Conservation (phyloP, 2,797 vertebrate genomes). For the Dendrocincla fuliginosa region DNA sequence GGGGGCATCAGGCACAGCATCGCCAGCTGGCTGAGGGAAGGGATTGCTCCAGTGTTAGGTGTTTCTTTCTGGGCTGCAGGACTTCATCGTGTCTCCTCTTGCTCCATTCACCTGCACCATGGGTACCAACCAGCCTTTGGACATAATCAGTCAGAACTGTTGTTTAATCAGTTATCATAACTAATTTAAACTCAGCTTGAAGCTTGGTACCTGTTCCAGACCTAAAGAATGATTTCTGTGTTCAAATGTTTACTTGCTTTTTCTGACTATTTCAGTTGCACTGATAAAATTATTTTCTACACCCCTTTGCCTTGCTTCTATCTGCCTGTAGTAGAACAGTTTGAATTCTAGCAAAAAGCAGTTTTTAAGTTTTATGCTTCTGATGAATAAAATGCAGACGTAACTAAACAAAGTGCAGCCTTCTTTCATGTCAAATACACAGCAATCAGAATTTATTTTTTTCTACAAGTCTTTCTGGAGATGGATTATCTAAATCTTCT, state of each 20-base stretch:
- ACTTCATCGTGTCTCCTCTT: neutral
- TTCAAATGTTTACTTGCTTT: neutral
- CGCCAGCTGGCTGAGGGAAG: neutral
- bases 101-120: neutral
- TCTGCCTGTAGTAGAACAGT: neutral
- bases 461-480: neutral
- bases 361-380: neutral
- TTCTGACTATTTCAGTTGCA: neutral
- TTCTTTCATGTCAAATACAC: neutral
- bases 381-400: neutral
- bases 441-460: neutral
- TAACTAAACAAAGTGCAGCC: neutral
- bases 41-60: neutral
- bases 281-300: neutral
- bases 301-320: neutral
- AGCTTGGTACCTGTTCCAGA: neutral
- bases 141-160: fast-evolving
- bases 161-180: neutral
- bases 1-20: neutral
- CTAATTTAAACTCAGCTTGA: neutral
- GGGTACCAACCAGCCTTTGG: neutral
- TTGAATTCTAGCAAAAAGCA: neutral
- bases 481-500: neutral
- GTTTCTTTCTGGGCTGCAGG: neutral
- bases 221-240: neutral